Base-by-base conservation (phyloP, 1,140 invertebrate species). In the Anastatus disparis region DNA sequence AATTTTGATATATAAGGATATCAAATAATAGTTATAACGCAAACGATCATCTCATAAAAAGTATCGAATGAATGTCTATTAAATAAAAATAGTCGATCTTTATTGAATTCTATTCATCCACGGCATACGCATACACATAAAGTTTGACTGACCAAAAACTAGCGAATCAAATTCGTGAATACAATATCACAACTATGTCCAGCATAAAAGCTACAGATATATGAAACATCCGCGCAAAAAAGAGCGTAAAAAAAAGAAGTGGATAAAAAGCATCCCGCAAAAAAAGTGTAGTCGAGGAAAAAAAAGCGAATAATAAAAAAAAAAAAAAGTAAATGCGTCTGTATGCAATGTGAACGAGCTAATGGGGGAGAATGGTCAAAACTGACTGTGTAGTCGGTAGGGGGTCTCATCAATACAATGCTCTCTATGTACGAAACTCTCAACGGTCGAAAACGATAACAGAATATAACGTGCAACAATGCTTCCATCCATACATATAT, bases 351-450 rank as follows among this genome's bases (percentile, higher is more conserved):
- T 29, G 46, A 68, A 73, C 26, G 64, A 73, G 71, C 78, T 76
- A 78, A 79, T 78, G 15, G 73, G 46, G 77, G 55, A 50, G 44
- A 79, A 75, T 76, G 73, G 42, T 63, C 74, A 70, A 63, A 70
- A 63, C 50, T 70, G n/a, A 26, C 10, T 50, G n/a, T 10, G 27
- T 15, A 7, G 58, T 59, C 10, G 20, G 24, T 2, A 26, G 15
- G 52, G 52, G 40, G n/a, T 52, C 17, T 17, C n/a, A 27, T 68
- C 27, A 20, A 42, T 35, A 70, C 58, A 67, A 71, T 59, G n/a
- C 62, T 10, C 7, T n/a, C 42, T 59, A 20, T 59, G 15, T 29
- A 7, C n/a, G 8, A 27, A 6, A 8, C 42, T 63, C 53, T 55
- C 64, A 71, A 62, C 42, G n/a, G 62, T 31, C 35, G 24, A 52